A percentile compares a stretch with the other conserved stretches of the same genome.
Conservation (phyloP, 2,113 vertebrate species). For the Sinocyclocheilus maitianheensis region DNA sequence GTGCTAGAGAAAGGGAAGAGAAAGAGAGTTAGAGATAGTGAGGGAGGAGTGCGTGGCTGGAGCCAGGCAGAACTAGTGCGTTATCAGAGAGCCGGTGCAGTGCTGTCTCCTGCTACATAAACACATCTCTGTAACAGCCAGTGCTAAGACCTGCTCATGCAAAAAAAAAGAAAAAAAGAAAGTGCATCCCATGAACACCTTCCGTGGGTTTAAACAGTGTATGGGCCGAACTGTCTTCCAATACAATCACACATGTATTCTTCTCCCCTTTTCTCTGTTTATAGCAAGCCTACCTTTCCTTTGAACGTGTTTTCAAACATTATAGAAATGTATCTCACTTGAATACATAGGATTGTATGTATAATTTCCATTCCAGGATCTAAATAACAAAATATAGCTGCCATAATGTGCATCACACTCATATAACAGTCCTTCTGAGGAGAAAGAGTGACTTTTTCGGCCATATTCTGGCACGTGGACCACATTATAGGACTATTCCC, state of each 20-base stretch:
- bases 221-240: slow-evolving; percentile 45
- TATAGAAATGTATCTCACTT: too few relatives aligned
- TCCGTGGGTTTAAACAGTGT: slow-evolving; percentile 66
- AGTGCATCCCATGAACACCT: slow-evolving; percentile 65
- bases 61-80: slow-evolving; percentile 66
- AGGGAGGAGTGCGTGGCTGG: slow-evolving; percentile 43
- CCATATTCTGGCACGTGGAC: neutral
- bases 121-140: slow-evolving; percentile 82
- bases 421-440: slow-evolving; percentile 13
- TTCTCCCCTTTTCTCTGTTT: slow-evolving; percentile 54
- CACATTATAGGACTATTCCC: too few relatives aligned
- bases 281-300: slow-evolving; percentile 58
- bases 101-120: slow-evolving; percentile 74
- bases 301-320: neutral
- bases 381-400: neutral
- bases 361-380: neutral
- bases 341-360: neutral
- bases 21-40: slow-evolving; percentile 48
- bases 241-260: neutral
- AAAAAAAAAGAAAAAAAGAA: slow-evolving; percentile 1
- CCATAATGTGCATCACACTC: neutral
- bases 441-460: neutral
- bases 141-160: slow-evolving; percentile 74
- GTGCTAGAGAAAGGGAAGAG: slow-evolving; percentile 15
- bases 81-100: slow-evolving; percentile 77